Base-by-base conservation (phyloP, 2,797 vertebrate species). In the Emydoidea blandingii region DNA sequence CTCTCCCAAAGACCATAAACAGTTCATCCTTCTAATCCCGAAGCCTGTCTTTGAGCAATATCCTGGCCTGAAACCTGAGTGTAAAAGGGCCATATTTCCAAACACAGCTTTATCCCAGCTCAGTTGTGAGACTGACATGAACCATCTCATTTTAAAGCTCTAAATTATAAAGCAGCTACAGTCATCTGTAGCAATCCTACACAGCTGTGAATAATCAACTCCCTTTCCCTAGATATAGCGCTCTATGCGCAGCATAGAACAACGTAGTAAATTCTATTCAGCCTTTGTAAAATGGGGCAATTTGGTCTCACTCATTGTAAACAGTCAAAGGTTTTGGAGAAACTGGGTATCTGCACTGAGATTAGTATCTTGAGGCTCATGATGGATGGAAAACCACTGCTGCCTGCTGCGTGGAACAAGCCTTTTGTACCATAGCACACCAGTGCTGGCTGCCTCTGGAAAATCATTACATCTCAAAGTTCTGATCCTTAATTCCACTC, bases 291-390 rank as follows among this genome's bases (percentile, higher is more conserved):
- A 65, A 11, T 76, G 25, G 44, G 4, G 85, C 79, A 74, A 14
- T 93, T 95, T 88, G 44, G 5, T 93, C 87, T 95, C 68, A 29
- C 41, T 95, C 78, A 23, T 52, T 93, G 1, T 16, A 31, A 79
- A 85, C 79, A 99, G 99, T 98, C 95, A 68, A 98, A 97, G 68
- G 98, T 97, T 47, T 95, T 98, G 6, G 97, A 98, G 53, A 96
- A 95, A 3, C 19, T 99, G 94, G 92, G 97, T 14, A 59, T 99
- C 7, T 96, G 98, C 80, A 87, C 96, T 81, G 98, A 98, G 96
- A 86, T 98, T 49, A 74, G 18, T 50, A 92, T 98, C 34, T 15
- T 89, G 8, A 96, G 98, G 29, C 97, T 98, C 96, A 12, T 98
- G 23, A 59, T 15, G 0, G 88, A 93, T 3, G 74, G 81, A 12